Conservation (phyloP, 2,113 vertebrate genomes). For the Amblyopsis rosae region DNA sequence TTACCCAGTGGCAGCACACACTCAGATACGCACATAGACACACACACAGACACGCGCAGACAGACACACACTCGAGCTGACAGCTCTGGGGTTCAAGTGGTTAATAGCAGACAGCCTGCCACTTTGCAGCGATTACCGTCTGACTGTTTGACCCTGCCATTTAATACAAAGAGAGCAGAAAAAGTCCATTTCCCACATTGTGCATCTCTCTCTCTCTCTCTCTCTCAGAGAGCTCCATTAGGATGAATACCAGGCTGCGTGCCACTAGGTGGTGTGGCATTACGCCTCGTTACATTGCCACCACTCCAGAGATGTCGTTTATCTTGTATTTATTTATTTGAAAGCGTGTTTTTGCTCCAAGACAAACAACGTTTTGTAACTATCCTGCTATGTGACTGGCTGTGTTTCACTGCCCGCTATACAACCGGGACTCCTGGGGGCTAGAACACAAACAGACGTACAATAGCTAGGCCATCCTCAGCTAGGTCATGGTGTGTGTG, state of each 20-base stretch:
- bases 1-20: not conserved
- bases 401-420: too few relatives aligned
- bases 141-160: conserved; percentile 24
- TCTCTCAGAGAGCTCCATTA: not conserved
- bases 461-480: too few relatives aligned
- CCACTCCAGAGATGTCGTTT: not conserved
- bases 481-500: too few relatives aligned
- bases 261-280: not conserved
- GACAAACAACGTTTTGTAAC: not conserved
- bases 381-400: too few relatives aligned
- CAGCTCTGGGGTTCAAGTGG: conserved; percentile 19
- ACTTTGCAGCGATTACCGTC: conserved; percentile 31
- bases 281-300: not conserved
- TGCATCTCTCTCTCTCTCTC: not conserved
- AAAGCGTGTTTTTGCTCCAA: not conserved
- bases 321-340: too few relatives aligned
- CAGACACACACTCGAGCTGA: not conserved
- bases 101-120: conserved; percentile 27
- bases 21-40: not conserved
- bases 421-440: too few relatives aligned
- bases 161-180: conserved; percentile 11
- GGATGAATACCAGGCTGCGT: not conserved
- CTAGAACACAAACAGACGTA: too few relatives aligned
- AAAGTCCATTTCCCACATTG: conserved; percentile 13
- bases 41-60: conserved; percentile 3